Base-by-base conservation (phyloP, 2,888 invertebrate genomes). In the Erynnis tages region DNA sequence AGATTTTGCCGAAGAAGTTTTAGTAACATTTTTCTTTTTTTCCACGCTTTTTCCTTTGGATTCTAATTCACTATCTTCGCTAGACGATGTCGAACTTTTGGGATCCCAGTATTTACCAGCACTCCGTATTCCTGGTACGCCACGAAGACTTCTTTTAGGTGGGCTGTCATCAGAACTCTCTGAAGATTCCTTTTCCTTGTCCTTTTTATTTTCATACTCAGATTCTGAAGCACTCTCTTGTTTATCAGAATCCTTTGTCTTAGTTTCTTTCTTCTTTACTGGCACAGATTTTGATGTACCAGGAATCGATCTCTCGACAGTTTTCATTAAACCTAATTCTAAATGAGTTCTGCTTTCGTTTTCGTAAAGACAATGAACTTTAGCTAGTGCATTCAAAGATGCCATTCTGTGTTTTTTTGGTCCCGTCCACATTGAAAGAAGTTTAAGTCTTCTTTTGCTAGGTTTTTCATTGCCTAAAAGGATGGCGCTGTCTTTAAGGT, bases 331-430 rank as follows among this genome's bases (percentile, higher is more conserved):
- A 0, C 92, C 92, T 56, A 92, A 65, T 66, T 92, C 92, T 69
- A 94, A 91, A 55, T 93, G 94, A 0, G 93, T 93, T 43, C 94
- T 90, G 44, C 94, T 93, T 82, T 97, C 97, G 73, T 97, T 97
- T 79, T 97, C 97, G 70, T 97, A 97, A 16, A 97, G 90, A 70
- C 96, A 96, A 75, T 97, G 96, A 1, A 97, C 97, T 88, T 97
- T 97, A 17, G 96, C 96, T 62, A 95, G 79, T 0, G 97, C 97
- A 73, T 97, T 97, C 21, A 97, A 80, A 1, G 97, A 96, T 27
- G 97, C 97, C 81, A 96, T 96, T 59, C 97, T 91, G 72, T 95
- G 95, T 35, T 94, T 91, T 78, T 96, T 96, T 16, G 95, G 95
- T 0, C 94, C 95, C 59, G 91, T 91, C 94, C 94, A 94, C 83